Evolutionary conservation across 2,797 vertebrate species (phyloP).

Genomic region (Pipistrellus nathusii): DNA sequence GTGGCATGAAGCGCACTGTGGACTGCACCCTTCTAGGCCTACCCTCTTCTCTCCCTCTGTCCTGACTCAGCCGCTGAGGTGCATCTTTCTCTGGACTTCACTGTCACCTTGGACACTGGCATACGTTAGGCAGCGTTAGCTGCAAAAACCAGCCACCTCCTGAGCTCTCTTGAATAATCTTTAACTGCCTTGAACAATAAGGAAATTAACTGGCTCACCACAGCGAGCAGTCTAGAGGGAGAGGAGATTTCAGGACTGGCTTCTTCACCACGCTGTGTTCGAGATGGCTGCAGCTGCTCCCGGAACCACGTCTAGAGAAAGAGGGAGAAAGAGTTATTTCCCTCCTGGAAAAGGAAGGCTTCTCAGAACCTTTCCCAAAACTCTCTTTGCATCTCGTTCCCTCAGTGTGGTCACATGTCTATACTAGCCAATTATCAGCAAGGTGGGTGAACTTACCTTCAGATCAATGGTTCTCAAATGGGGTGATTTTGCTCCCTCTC

Average conservation of each 20-base stretch:
- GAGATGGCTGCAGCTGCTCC: not conserved
- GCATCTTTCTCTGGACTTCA: not conserved
- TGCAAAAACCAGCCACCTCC: not conserved
- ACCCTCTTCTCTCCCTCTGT: not conserved
- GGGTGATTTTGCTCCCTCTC: not conserved
- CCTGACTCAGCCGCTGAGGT: not conserved
- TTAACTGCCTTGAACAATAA: not conserved
- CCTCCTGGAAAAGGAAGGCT: not conserved
- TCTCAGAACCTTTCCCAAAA: not conserved
- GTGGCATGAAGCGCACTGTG: not conserved
- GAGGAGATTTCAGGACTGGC: not conserved
- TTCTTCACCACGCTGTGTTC: not conserved
- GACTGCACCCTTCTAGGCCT: not conserved
- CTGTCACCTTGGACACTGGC: not conserved
- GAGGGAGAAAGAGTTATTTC: not conserved
- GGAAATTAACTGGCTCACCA: not conserved
- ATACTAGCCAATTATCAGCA: not conserved
- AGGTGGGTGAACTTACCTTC: not conserved
- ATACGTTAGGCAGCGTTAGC: not conserved
- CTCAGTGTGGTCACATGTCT: not conserved
- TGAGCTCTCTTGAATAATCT: not conserved
- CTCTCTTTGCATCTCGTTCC: not conserved
- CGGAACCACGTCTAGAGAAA: not conserved
- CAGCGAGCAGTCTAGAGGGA: not conserved
- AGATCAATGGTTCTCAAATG: not conserved